A percentile compares a stretch with the other conserved stretches of the same genome.
phyloP scores from a whole-genome alignment of 2,888 invertebrate species.

The Isotomurus palustris region DNA sequence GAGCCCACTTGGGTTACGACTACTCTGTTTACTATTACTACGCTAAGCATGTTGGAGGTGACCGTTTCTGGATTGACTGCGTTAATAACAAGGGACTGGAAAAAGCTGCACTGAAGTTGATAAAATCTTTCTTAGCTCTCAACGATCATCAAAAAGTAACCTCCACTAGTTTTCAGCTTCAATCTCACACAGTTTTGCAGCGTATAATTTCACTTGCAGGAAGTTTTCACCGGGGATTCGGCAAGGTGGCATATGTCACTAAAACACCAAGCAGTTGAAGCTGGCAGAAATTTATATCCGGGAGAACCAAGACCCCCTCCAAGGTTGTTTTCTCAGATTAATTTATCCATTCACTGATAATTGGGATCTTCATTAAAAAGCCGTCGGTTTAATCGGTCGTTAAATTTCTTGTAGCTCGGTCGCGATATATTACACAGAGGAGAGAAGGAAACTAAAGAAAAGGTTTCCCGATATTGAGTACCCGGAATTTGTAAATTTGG shows the following conservation, averaged over 20 bases:
- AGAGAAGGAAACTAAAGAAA: conserved; percentile 4
- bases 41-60: conserved; percentile 27
- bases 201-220: too few relatives aligned
- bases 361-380: too few relatives aligned
- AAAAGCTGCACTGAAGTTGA: conserved; percentile 26
- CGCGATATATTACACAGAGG: conserved; percentile 11
- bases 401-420: too few relatives aligned
- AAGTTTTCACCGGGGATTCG: conserved; percentile 25
- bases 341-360: too few relatives aligned
- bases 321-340: too few relatives aligned
- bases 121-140: conserved; percentile 29
- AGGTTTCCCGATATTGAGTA: background rate
- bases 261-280: too few relatives aligned
- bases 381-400: too few relatives aligned
- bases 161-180: too few relatives aligned
- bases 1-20: conserved; percentile 25
- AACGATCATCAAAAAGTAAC: conserved; percentile 33
- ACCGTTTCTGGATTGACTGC: conserved; percentile 18
- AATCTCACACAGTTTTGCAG: too few relatives aligned
- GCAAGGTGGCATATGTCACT: too few relatives aligned
- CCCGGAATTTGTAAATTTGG: conserved; percentile 22
- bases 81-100: conserved; percentile 12
- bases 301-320: conserved; percentile 33
- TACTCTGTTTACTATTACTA: conserved; percentile 41
- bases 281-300: conserved; percentile 20